Base-by-base conservation (phyloP, 37 sponge, comb jelly and placozoan genomes). In the Axinella damicornis region DNA sequence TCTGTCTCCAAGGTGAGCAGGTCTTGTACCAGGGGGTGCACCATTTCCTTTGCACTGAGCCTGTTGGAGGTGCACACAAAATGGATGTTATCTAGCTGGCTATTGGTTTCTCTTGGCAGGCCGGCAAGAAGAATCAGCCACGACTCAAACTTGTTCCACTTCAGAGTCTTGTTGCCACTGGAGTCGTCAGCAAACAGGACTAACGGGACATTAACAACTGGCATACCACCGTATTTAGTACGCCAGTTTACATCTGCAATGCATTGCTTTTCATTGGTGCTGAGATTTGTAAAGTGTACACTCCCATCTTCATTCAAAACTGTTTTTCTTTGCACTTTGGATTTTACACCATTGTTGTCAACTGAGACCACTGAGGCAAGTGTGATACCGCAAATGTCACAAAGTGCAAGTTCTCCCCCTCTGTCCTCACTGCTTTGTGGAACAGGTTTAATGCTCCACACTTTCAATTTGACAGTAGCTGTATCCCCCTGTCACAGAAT, bases 141-240 rank as follows among this genome's bases (percentile, higher is more conserved):
- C 9, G 40, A 34, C n/a, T 79, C 67, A 79, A 79, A 79, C 31
- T 79, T 79, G 36, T 79, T 64, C 79, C 79, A 79, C 30, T 79
- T 79, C 24, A 59, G 57, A 21, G 36, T 59, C 20, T 24, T 17
- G 20, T 77, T 77, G 2, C 77, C 77, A 15, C 79, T 79, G 16
- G 79, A 38, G 24, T 65, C 67, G 30, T 79, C 79, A 53, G 31
- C 27, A 52, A 39, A 79, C 1, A 65, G 66, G 16, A 79, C 27
- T 5, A 79, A 36, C 22, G 79, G 79, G 21, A 63, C 2, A 24
- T 34, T 64, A 14, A 63, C 79, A 64, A 79, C 67, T 40, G 66
- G 67, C 20, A 39, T 31, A 16, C 66, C 66, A 33, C 5, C 54
- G 24, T 54, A 4, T 40, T 16, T 57, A 57, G 58, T 57, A 16